Conservation (phyloP, 2,797 vertebrate genomes). For the Propithecus perrieri region DNA sequence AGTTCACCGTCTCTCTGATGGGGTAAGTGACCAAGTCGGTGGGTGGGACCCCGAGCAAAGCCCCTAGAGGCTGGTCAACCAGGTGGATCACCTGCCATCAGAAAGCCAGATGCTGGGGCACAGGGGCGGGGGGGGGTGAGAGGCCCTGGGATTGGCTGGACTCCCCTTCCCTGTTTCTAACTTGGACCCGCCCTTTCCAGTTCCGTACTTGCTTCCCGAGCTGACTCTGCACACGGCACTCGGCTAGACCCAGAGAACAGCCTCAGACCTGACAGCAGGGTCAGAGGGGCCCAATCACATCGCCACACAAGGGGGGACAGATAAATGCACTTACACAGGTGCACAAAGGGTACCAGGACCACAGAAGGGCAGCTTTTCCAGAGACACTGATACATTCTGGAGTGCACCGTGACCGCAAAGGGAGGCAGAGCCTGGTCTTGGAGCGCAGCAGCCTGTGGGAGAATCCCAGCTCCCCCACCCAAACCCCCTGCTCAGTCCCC, state of each 20-base stretch:
- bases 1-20: neutral
- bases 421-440: neutral
- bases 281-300: neutral
- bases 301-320: neutral
- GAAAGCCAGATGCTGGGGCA: neutral
- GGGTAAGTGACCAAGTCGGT: neutral
- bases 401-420: neutral
- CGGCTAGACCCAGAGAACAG: neutral
- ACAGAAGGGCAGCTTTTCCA: neutral
- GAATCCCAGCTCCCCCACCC: neutral
- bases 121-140: neutral
- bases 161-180: neutral
- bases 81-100: neutral
- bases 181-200: neutral
- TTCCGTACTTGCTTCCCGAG: neutral
- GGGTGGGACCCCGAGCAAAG: neutral
- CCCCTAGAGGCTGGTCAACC: neutral
- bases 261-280: neutral
- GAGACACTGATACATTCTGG: neutral
- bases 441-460: neutral
- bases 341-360: neutral
- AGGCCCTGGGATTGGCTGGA: neutral
- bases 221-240: too few relatives aligned
- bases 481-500: neutral
- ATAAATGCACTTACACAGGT: neutral